Evolutionary conservation across 2,113 vertebrate species (phyloP).

Genomic region (Cyanoliseus patagonus): DNA sequence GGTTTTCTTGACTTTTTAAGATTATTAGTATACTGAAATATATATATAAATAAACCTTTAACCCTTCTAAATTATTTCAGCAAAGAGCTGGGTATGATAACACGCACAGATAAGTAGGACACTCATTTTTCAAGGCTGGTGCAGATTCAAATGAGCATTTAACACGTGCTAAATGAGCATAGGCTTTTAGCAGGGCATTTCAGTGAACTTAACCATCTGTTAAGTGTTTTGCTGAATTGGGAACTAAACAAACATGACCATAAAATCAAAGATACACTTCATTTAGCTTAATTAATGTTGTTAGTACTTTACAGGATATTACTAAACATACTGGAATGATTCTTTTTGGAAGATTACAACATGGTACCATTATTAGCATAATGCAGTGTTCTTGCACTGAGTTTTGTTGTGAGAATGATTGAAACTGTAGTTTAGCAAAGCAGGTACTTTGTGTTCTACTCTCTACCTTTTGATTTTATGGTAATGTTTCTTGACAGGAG

Average conservation of each 20-base stretch:
- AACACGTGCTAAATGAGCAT: neutral
- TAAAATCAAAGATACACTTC: neutral
- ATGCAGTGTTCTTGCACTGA: neutral
- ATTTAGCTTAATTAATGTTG: conserved; percentile 12
- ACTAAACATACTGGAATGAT: neutral
- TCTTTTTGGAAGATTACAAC: neutral
- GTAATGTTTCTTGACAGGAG: neutral
- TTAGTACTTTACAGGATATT: neutral
- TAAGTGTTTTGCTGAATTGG: neutral
- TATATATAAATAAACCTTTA: neutral
- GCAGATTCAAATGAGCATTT: neutral
- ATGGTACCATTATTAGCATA: neutral
- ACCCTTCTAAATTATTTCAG: neutral
- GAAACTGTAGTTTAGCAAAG: neutral
- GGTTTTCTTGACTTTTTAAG: neutral
- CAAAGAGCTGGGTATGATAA: neutral
- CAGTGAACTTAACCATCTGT: neutral
- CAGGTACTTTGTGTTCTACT: neutral
- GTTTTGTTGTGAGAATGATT: neutral
- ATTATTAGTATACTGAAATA: neutral
- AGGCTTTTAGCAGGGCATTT: neutral
- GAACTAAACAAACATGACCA: neutral
- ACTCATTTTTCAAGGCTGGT: neutral
- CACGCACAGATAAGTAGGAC: neutral
- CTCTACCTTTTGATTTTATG: neutral